Conservation (phyloP, 2,888 invertebrate genomes). For the Pristionchus arcanus region DNA sequence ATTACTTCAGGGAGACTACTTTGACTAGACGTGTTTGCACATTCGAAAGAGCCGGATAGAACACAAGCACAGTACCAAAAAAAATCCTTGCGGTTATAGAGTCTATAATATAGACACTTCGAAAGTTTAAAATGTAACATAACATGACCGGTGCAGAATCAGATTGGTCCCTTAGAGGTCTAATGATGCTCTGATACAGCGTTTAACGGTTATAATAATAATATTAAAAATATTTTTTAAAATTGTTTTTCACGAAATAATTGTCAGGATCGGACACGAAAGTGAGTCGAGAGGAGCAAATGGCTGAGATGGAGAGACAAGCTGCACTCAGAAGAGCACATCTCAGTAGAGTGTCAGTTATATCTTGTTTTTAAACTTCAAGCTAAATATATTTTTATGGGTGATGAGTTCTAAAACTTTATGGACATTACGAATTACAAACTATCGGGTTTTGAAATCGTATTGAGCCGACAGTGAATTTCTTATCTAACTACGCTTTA, state of each 20-base stretch:
- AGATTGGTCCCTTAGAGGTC: no score
- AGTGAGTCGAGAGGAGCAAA: conserved; percentile 47
- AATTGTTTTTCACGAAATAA: neutral
- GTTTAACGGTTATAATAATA: neutral
- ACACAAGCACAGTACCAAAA: no score
- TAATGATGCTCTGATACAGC: neutral
- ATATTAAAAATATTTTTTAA: no score
- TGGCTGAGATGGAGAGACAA: conserved; percentile 43
- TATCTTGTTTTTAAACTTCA: neutral
- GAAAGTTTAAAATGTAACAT: no score
- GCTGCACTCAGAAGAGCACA: conserved; percentile 10
- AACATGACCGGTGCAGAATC: no score
- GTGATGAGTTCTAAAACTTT: neutral
- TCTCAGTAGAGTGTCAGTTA: conserved; percentile 22
- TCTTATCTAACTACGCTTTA: conserved; percentile 29
- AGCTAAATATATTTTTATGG: neutral
- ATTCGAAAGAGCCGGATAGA: no score
- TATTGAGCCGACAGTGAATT: conserved; percentile 2
- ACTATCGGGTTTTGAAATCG: neutral
- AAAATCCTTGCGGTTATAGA: no score
- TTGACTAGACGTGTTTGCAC: no score
- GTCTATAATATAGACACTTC: no score
- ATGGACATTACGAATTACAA: neutral
- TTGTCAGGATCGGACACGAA: conserved; percentile 50
- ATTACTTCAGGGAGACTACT: no score